Evolutionary conservation across 1,140 invertebrate species (phyloP).

Genomic region (Planococcus citri): DNA sequence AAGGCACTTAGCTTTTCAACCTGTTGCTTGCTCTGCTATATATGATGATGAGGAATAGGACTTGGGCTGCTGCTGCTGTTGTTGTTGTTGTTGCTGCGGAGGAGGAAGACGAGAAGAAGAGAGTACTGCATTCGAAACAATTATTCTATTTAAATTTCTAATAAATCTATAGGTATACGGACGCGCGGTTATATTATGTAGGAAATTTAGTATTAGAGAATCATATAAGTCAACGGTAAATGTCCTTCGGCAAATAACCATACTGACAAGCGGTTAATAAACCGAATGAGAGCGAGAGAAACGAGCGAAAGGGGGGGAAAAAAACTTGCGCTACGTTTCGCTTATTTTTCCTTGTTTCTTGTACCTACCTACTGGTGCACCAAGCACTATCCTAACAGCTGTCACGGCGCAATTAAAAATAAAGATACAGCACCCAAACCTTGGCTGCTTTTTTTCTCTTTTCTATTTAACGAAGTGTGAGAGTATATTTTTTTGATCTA

Average conservation of each 20-base stretch:
- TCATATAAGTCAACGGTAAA: neutral
- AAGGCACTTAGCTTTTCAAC: too few relatives aligned
- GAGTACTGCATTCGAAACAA: neutral
- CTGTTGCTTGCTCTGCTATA: too few relatives aligned
- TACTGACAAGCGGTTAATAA: constrained; percentile 6
- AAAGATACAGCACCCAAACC: neutral
- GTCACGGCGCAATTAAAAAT: constrained; percentile 6
- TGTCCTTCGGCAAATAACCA: neutral
- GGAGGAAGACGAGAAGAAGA: too few relatives aligned
- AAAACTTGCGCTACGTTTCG: neutral
- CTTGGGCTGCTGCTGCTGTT: too few relatives aligned
- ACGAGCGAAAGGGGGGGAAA: too few relatives aligned
- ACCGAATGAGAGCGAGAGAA: too few relatives aligned
- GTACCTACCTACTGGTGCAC: neutral
- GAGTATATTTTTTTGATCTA: constrained; percentile 7
- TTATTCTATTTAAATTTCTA: neutral
- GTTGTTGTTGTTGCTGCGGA: too few relatives aligned
- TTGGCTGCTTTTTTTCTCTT: neutral
- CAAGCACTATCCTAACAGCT: neutral
- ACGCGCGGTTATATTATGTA: neutral
- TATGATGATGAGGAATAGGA: too few relatives aligned
- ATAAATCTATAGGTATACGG: constrained; percentile 4
- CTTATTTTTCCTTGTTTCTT: neutral
- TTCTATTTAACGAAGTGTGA: neutral
- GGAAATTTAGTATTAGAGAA: neutral